Evolutionary conservation across 2,797 vertebrate genomes (phyloP), one percentile per base, ranked within the genome.

Genomic region (Dermochelys coriacea): DNA sequence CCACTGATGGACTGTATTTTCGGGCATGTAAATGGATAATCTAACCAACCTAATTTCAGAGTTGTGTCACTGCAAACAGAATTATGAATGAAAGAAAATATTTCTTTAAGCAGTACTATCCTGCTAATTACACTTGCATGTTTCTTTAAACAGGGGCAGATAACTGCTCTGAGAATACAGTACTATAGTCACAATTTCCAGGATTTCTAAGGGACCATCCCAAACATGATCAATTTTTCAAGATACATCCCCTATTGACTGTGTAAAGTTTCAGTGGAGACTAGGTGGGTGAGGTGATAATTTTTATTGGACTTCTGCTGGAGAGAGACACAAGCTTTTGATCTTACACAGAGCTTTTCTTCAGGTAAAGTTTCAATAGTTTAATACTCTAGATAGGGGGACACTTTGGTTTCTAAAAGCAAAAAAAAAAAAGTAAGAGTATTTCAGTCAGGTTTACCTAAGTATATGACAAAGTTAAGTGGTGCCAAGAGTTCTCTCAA

Each of bases 11-110:
- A 3, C 87, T 90, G 81, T 16, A 61, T 90, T 18, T 80, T 52
- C 79, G 1, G 55, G 47, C 55, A 3, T 45, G 71, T 45, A 74
- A 27, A 12, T 25, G 6, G 23, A 74, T 45, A 25, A 74, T 74
- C 23, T 41, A 92, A 9, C 45, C 41, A 18, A 84, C 11, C 25
- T 91, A 93, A 86, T 52, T 47, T 93, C 52, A 87, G 55, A 68
- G 90, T 19, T 64, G 57, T n/a, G 21, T 86, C 37, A 84, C 45
- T 34, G 37, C 3, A 87, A 88, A 93, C 74, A 85, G 9, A 19
- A 83, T 8, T 91, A 55, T 47, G 31, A 77, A 59, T 31, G 2
- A 45, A 68, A 2, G 45, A 27, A 15, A 87, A 84, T 45, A 52
- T 83, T 88, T 80, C 57, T 93, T 80, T 2, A 10, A 64, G 80